Evolutionary conservation across 2,888 invertebrate species (phyloP).

Genomic region (Lithophane ornitopus): DNA sequence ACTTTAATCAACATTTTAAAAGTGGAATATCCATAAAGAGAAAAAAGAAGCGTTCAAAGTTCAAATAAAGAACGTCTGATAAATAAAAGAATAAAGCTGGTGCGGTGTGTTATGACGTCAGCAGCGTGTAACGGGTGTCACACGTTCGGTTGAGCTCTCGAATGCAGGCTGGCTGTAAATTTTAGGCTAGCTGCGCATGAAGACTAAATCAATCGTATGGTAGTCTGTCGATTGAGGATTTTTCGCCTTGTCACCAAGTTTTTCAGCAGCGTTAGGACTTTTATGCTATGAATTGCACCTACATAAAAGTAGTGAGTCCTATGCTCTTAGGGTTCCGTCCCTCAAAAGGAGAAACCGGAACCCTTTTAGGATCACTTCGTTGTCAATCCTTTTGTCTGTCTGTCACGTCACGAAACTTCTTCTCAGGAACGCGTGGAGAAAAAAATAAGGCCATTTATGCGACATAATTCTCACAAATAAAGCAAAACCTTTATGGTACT

Average conservation of each 20-base stretch:
- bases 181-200: constrained; percentile 47
- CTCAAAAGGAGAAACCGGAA: not conserved
- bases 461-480: no score
- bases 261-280: not conserved
- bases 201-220: constrained; percentile 44
- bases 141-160: constrained; percentile 58
- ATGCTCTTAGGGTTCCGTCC: not conserved
- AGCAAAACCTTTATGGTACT: no score
- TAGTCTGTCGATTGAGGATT: constrained; percentile 3
- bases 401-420: not conserved
- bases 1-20: not conserved
- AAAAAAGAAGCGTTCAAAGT: constrained; percentile 14
- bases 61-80: constrained; percentile 50
- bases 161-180: constrained; percentile 47
- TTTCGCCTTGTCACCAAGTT: constrained; percentile 19
- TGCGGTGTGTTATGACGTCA: constrained; percentile 74
- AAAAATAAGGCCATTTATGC: no score
- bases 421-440: not conserved
- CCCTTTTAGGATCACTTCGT: not conserved
- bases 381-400: not conserved
- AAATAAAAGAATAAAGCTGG: constrained; percentile 68
- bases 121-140: constrained; percentile 70
- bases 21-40: not conserved
- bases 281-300: constrained; percentile 1
- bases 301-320: not conserved